phyloP scores from a whole-genome alignment of 2,113 vertebrate species.

The Gorilla gorilla region DNA sequence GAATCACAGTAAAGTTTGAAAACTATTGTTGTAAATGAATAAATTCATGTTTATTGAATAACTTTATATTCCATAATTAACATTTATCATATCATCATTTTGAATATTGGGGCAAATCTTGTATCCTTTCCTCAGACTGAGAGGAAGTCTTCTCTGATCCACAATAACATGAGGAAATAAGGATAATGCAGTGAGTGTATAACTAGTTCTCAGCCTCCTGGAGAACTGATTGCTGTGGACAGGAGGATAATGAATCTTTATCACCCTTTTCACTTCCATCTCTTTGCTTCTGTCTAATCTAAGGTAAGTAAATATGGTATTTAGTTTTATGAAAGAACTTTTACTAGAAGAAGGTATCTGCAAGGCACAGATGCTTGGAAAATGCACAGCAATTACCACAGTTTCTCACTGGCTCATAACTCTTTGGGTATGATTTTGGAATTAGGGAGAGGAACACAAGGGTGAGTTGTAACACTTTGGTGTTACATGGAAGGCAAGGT shows the following conservation, averaged over 20 bases:
- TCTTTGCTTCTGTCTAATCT: not conserved
- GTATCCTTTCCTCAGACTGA: not conserved
- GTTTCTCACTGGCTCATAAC: not conserved
- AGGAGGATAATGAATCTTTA: not conserved
- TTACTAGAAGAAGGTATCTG: not conserved
- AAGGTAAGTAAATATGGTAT: not conserved
- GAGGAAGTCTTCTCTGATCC: not conserved
- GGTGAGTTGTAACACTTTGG: not conserved
- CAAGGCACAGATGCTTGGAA: not conserved
- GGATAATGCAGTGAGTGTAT: not conserved
- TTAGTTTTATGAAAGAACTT: not conserved
- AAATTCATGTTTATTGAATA: slow-evolving; percentile 6
- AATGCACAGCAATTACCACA: not conserved
- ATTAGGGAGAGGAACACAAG: not conserved
- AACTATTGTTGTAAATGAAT: not conserved
- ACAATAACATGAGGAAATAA: not conserved
- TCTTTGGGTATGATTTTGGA: not conserved
- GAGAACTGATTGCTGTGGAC: not conserved
- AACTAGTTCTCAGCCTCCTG: not conserved
- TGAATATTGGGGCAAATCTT: not conserved
- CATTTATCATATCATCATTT: not conserved
- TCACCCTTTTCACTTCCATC: not conserved
- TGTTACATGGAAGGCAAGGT: not conserved
- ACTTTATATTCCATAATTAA: not conserved
- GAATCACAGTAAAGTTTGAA: not conserved